Evolutionary conservation across 2,888 invertebrate species (phyloP).

Genomic region (Autographa pulchrina): DNA sequence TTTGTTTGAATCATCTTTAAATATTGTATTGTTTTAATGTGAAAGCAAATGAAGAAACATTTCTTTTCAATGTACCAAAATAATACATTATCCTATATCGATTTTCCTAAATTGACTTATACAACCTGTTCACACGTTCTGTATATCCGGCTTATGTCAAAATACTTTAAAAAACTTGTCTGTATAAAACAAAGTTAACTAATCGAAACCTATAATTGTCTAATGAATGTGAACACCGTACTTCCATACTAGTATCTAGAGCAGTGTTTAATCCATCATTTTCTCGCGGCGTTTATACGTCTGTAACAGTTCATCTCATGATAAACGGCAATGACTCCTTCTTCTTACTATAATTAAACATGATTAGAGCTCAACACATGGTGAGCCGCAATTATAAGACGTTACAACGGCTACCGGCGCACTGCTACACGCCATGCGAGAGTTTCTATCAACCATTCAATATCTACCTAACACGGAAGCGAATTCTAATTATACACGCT

Average conservation of each 20-base stretch:
- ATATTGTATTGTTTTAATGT: background rate
- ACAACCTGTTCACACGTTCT: background rate
- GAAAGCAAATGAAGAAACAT: slow-evolving; percentile 16
- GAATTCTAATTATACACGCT: slow-evolving; percentile 73
- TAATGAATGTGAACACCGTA: slow-evolving; percentile 55
- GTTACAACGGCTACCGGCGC: slow-evolving; percentile 84
- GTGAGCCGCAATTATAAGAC: slow-evolving; percentile 86
- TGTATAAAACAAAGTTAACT: background rate
- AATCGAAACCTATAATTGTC: background rate
- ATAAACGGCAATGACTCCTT: slow-evolving; percentile 87
- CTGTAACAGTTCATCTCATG: slow-evolving; percentile 89
- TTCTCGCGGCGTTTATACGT: slow-evolving; percentile 78
- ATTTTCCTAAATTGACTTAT: too few relatives aligned
- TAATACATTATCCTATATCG: too few relatives aligned
- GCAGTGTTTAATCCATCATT: slow-evolving; percentile 76
- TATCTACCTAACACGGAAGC: slow-evolving; percentile 81
- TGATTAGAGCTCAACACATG: slow-evolving; percentile 88
- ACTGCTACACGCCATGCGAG: slow-evolving; percentile 81
- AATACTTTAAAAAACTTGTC: background rate
- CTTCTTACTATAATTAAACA: slow-evolving; percentile 85
- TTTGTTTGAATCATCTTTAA: background rate
- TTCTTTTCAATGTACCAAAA: too few relatives aligned
- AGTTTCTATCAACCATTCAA: slow-evolving; percentile 81
- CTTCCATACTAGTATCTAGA: slow-evolving; percentile 51
- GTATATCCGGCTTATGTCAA: background rate